Percentiles rank a stretch among this genome's conserved stretches.
These are phyloP conservation scores for Griposia aprilina DNA, from an alignment of 2,888 invertebrate genomes.

Conservation along the genomic window DNA sequence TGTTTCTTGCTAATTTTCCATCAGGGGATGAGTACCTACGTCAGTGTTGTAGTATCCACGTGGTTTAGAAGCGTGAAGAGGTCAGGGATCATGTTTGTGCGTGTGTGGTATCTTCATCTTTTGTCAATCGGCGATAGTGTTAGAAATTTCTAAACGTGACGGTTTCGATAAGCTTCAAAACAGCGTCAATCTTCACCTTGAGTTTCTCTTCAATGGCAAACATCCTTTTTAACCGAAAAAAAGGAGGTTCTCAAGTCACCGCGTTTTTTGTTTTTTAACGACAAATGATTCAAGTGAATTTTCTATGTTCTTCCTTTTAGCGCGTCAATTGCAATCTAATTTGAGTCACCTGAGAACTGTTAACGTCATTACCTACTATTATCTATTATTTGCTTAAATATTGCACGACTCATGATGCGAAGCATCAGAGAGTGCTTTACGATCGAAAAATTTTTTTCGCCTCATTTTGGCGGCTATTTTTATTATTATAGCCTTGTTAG, in stretches of 20 bases:
- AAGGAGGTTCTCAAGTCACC: too few relatives aligned
- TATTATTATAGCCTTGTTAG: too few relatives aligned
- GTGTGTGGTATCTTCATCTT: slow-evolving; percentile 29
- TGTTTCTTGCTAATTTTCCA: background rate
- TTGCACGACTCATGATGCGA: too few relatives aligned
- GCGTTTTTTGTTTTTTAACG: background rate
- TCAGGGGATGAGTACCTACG: background rate
- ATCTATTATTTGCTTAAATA: background rate
- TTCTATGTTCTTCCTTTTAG: background rate
- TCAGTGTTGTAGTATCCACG: slow-evolving; percentile 32
- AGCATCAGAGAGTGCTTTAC: too few relatives aligned
- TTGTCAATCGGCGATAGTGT: slow-evolving; percentile 48
- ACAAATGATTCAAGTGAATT: background rate
- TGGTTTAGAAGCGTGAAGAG: slow-evolving; percentile 24
- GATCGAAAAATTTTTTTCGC: too few relatives aligned
- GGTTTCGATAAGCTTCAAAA: slow-evolving; percentile 5
- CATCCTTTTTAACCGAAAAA: background rate
- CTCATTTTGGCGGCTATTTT: too few relatives aligned
- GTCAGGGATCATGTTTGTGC: slow-evolving; percentile 42
- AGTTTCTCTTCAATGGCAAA: slow-evolving; percentile 24
- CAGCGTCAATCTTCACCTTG: slow-evolving; percentile 40
- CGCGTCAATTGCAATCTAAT: background rate
- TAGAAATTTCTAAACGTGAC: slow-evolving; percentile 39
- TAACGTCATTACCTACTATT: background rate
- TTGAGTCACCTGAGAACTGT: background rate